Conservation (phyloP, 2,888 invertebrate species). For the Ferrisia virgata region DNA sequence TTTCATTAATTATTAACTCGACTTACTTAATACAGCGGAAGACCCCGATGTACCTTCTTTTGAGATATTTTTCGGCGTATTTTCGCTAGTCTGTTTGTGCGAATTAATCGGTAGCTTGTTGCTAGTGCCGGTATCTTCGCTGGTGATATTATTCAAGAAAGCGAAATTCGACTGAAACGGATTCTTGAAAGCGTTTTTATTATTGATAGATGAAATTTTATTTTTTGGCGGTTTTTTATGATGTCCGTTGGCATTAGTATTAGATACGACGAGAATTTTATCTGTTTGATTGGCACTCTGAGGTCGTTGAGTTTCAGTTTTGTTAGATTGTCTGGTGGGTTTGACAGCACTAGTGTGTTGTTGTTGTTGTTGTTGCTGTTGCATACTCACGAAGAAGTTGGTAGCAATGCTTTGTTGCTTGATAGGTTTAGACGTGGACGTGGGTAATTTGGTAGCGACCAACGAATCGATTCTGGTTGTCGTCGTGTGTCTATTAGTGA, state of each 20-base stretch:
- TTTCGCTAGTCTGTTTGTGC: constrained; percentile 16
- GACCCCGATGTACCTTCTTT: not conserved
- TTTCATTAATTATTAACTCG: not conserved
- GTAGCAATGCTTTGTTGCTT: not conserved
- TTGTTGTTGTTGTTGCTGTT: not conserved
- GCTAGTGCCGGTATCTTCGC: not conserved
- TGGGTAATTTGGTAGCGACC: not conserved
- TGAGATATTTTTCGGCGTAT: not conserved
- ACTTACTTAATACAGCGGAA: not conserved
- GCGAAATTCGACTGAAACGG: constrained; percentile 1
- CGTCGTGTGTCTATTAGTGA: not conserved
- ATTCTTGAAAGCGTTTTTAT: constrained; percentile 11
- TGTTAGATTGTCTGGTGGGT: not conserved
- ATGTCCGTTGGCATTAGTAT: not conserved
- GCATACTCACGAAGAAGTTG: not conserved
- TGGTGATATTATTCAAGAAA: not conserved
- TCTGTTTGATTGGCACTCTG: not conserved
- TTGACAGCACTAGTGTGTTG: not conserved
- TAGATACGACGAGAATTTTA: constrained; percentile 24
- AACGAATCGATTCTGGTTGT: not conserved
- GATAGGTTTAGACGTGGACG: not conserved
- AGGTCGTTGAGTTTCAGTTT: not conserved
- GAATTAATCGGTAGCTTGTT: not conserved
- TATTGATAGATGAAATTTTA: not conserved
- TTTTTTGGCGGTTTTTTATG: constrained; percentile 28